Evolutionary conservation across 2,888 invertebrate genomes (phyloP), one percentile per base, ranked within the genome.

Genomic region (Melikaiella ostensackeni): DNA sequence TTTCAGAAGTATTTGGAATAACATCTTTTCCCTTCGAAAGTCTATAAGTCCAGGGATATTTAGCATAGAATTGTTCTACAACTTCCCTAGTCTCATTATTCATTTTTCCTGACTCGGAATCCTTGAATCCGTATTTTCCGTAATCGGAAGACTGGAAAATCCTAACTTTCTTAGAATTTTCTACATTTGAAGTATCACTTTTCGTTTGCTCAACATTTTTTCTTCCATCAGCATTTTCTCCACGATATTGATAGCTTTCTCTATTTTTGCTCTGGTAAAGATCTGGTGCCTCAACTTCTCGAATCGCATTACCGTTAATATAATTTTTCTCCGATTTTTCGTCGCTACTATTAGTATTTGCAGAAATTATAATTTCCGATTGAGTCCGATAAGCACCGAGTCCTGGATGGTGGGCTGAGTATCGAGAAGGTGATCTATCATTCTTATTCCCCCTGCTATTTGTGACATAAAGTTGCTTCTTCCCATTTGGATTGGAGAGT

Each of bases 281-380:
- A 50, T 70, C 33, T n/a, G 70, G 70, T n/a, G 70, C 70, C 30
- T 33, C 46, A 6, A 70, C 70, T 30, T 70, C 70, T 30, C 30
- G 30, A 50, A 70, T 70, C 21, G 50, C 70, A n/a, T 11, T 11
- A 27, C 27, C 6, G 11, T 11, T 19, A 70, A 50, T n/a, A n/a
- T 50, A 33, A 33, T 46, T 46, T 16, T 27, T 19, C 7, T 46
- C 9, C 9, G 24, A 27, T 5, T 46, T n/a, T 46, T 19, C 30
- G 4, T 70, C 30, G 30, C n/a, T 33, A n/a, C 19, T 50, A n/a
- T 70, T 70, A 30, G 8, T n/a, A 19, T n/a, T 33, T 8, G n/a
- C 8, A 30, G 30, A 33, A 30, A 16, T n/a, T 19, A 50, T 13
- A 2, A 70, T 50, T 50, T 33, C n/a, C 11, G 30, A 21, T 30